A percentile compares a stretch with the other conserved stretches of the same genome.
Conservation (phyloP, 2,113 vertebrate genomes). For the Chelonoidis abingdonii region DNA sequence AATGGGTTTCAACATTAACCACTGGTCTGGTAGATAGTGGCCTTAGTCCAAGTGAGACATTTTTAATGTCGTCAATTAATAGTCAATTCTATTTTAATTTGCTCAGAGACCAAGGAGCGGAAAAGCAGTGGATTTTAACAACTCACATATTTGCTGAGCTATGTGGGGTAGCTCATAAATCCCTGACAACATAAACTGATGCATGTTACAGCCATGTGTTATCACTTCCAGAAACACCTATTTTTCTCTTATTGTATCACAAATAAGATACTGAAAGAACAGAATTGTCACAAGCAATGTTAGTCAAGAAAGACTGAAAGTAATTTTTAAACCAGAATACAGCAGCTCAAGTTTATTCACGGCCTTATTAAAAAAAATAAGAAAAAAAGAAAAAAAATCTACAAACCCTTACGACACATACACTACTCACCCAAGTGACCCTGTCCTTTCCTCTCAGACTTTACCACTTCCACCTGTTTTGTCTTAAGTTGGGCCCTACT, state of each 20-base stretch:
- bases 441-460: background rate
- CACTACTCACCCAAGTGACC: background rate
- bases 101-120: background rate
- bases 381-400: background rate
- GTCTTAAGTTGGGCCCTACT: background rate
- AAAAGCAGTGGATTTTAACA: background rate
- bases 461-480: background rate
- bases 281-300: background rate
- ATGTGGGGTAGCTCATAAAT: accelerated
- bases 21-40: background rate
- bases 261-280: background rate
- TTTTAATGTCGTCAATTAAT: background rate
- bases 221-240: no score
- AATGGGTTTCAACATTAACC: background rate
- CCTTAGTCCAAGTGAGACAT: background rate
- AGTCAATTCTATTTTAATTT: background rate
- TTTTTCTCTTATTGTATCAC: background rate
- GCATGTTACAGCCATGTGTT: no score
- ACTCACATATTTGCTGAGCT: background rate
- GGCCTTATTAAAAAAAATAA: background rate
- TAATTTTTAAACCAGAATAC: background rate
- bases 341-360: background rate
- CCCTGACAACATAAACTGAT: background rate
- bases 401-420: background rate
- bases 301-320: background rate